A percentile compares a stretch with the other conserved stretches of the same genome.
These are phyloP conservation scores for Rhagonycha lutea DNA, from an alignment of 2,888 invertebrate genomes.

Conservation along the genomic window DNA sequence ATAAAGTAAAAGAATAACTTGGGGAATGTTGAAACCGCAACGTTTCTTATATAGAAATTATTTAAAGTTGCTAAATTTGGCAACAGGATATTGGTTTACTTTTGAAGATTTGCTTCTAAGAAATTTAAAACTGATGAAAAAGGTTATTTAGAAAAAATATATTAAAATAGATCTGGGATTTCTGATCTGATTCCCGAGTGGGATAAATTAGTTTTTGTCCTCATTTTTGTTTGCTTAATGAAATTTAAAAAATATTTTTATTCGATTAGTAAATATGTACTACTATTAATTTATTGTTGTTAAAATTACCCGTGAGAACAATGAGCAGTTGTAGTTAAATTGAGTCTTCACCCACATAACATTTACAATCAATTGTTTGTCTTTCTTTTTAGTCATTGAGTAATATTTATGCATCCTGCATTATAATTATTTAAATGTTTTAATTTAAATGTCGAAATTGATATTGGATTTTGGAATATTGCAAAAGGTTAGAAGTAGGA, in stretches of 20 bases:
- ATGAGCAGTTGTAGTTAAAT: background rate
- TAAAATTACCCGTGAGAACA: background rate
- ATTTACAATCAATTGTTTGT: background rate
- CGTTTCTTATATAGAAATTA: background rate
- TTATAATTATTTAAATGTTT: background rate
- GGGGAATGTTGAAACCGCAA: conserved; percentile 8
- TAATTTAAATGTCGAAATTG: background rate
- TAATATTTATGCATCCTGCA: background rate
- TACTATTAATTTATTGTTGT: background rate
- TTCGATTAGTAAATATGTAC: no score
- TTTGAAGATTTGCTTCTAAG: background rate
- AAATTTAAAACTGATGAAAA: background rate
- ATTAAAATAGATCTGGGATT: background rate
- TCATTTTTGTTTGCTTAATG: background rate
- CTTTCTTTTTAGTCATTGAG: background rate
- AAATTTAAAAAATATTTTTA: background rate
- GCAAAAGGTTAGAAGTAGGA: background rate
- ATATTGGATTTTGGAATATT: background rate
- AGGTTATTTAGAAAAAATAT: background rate
- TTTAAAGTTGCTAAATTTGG: background rate
- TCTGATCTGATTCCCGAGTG: background rate
- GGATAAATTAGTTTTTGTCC: background rate
- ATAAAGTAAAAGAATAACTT: background rate
- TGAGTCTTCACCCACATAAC: background rate
- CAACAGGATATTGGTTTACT: conserved; percentile 6